phyloP scores from a whole-genome alignment of 2,888 invertebrate species.

The Diarsia rubi region DNA sequence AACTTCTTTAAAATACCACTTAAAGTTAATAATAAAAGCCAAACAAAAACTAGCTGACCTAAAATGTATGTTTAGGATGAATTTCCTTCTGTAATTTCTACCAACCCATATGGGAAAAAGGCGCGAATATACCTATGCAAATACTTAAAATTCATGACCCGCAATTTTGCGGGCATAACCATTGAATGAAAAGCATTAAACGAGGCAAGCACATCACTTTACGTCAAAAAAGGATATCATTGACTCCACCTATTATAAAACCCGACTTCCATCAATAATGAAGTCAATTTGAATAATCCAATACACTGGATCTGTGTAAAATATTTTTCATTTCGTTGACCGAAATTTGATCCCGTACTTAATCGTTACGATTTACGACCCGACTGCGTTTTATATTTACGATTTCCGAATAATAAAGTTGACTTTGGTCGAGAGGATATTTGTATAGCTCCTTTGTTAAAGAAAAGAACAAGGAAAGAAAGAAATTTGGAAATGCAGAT shows the following conservation, averaged over 20 bases:
- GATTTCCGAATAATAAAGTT: constrained; percentile 64
- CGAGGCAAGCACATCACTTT: constrained; percentile 19
- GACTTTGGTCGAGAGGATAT: constrained; percentile 43
- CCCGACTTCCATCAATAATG: constrained; percentile 51
- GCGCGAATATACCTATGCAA: background rate
- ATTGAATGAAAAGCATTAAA: constrained; percentile 23
- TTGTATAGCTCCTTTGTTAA: constrained; percentile 40
- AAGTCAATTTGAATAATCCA: constrained; percentile 67
- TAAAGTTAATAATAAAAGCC: too few relatives aligned
- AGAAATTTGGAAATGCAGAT: constrained; percentile 35
- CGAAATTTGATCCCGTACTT: constrained; percentile 67
- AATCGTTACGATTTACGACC: constrained; percentile 65
- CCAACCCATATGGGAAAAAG: too few relatives aligned
- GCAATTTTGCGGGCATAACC: constrained; percentile 1
- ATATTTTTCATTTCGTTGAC: constrained; percentile 65
- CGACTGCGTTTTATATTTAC: constrained; percentile 66
- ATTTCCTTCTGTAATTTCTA: background rate
- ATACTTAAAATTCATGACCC: constrained; percentile 38
- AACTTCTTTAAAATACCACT: too few relatives aligned
- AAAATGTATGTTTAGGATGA: too few relatives aligned
- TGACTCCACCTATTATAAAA: constrained; percentile 35
- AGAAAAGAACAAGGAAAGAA: background rate
- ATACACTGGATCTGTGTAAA: constrained; percentile 56
- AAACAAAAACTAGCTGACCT: too few relatives aligned
- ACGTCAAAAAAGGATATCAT: constrained; percentile 57